These are phyloP conservation scores for Andrena hattorfiana DNA, from an alignment of 2,888 invertebrate species.

Conservation along the genomic window DNA sequence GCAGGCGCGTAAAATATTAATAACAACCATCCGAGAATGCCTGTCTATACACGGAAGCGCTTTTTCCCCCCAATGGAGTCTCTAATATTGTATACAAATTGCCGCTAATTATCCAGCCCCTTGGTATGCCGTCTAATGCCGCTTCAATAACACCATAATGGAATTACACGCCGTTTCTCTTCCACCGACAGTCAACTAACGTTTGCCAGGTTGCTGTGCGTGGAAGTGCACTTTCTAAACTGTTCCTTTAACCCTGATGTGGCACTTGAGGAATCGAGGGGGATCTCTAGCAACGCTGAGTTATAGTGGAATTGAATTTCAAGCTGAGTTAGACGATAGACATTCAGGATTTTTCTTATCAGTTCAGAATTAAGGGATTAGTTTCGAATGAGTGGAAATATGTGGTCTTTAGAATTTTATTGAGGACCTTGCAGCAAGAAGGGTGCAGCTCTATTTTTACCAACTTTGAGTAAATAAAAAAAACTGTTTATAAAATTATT, in stretches of 20 bases:
- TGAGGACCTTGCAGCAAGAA: too few relatives aligned
- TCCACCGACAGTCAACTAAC: neutral
- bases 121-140: constrained; percentile 4
- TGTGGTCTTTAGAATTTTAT: too few relatives aligned
- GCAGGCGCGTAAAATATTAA: constrained; percentile 66
- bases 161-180: constrained; percentile 45
- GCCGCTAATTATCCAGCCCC: constrained; percentile 28
- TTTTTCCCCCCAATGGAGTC: constrained; percentile 16
- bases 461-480: too few relatives aligned
- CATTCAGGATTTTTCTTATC: too few relatives aligned
- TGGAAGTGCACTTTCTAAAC: neutral
- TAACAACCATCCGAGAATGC: constrained; percentile 45
- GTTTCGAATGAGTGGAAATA: too few relatives aligned
- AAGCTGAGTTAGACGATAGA: too few relatives aligned
- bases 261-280: neutral
- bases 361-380: too few relatives aligned
- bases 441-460: too few relatives aligned
- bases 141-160: constrained; percentile 22
- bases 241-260: neutral
- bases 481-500: too few relatives aligned
- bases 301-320: neutral
- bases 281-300: neutral
- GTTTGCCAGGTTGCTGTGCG: neutral
- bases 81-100: constrained; percentile 29
- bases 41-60: constrained; percentile 51